Evolutionary conservation across 2,113 vertebrate species (phyloP).

Genomic region (Hiodon alosoides): DNA sequence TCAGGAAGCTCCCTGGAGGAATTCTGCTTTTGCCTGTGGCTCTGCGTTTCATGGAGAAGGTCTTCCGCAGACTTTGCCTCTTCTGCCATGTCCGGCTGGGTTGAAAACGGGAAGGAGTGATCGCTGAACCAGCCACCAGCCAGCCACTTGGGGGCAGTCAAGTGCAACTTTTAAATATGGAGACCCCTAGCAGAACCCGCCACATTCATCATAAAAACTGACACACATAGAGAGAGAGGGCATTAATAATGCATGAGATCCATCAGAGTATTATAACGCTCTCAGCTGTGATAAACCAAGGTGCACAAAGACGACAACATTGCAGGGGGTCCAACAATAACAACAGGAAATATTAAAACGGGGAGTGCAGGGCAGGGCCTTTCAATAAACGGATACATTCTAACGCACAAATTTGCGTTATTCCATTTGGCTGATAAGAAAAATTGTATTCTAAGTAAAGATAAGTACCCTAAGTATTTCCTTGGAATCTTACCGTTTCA

Average conservation of each 20-base stretch:
- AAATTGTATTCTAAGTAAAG: background rate
- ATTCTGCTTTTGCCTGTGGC: no score
- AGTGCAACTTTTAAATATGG: background rate
- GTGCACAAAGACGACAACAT: constrained; percentile 50
- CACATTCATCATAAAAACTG: constrained; percentile 18
- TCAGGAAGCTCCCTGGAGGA: no score
- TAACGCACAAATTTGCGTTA: constrained; percentile 3
- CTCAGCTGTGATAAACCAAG: constrained; percentile 41
- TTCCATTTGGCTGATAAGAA: background rate
- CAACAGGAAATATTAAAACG: constrained; percentile 31
- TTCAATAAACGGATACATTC: constrained; percentile 13
- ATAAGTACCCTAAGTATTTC: background rate
- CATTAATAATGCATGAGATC: constrained; percentile 58
- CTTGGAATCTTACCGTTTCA: background rate
- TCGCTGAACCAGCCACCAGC: background rate
- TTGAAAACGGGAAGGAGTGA: background rate
- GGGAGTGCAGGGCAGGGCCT: constrained; percentile 1
- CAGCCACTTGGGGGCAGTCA: constrained; percentile 22
- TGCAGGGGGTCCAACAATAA: constrained; percentile 42
- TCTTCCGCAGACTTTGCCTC: background rate
- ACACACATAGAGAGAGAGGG: constrained; percentile 28
- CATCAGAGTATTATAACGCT: constrained; percentile 46
- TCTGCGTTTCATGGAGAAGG: no score
- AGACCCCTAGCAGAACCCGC: background rate
- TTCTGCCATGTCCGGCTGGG: background rate